A percentile compares a stretch with the other conserved stretches of the same genome.
Evolutionary conservation across 2,113 vertebrate genomes (phyloP).

Genomic region (Chauna torquata): DNA sequence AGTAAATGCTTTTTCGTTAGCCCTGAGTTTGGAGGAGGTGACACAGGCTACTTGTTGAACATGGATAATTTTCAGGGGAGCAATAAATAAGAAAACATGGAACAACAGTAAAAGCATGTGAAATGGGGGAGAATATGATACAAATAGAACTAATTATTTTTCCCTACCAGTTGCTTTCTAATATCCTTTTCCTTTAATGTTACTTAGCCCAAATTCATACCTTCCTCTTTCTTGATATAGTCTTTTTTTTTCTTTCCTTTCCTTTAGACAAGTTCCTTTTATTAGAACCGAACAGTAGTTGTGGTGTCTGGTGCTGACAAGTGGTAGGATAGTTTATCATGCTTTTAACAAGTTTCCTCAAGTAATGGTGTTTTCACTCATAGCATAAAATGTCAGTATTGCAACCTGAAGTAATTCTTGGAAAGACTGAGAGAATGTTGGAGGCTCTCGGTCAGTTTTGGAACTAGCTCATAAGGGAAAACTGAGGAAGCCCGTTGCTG

Average conservation of each 20-base stretch:
- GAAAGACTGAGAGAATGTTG: neutral
- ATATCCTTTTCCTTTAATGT: neutral
- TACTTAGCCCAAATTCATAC: neutral
- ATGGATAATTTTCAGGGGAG: neutral
- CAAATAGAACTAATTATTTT: neutral
- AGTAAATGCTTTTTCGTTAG: neutral
- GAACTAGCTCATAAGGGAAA: neutral
- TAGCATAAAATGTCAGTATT: neutral
- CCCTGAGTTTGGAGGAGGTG: neutral
- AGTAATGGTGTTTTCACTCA: neutral
- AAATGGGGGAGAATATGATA: neutral
- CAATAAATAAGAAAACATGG: neutral
- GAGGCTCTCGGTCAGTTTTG: neutral
- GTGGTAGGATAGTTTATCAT: neutral
- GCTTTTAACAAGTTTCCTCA: neutral
- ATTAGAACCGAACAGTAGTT: neutral
- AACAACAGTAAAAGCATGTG: neutral
- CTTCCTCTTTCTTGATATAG: neutral
- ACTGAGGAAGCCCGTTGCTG: neutral
- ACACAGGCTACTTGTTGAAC: conserved; percentile 40
- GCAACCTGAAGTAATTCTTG: neutral
- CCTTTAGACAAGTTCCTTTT: neutral
- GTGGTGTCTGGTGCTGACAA: neutral
- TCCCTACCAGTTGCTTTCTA: neutral
- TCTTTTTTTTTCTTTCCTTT: neutral